These are phyloP conservation scores for Siniperca obscura DNA, from an alignment of 2,797 vertebrate genomes.

Conservation along the genomic window DNA sequence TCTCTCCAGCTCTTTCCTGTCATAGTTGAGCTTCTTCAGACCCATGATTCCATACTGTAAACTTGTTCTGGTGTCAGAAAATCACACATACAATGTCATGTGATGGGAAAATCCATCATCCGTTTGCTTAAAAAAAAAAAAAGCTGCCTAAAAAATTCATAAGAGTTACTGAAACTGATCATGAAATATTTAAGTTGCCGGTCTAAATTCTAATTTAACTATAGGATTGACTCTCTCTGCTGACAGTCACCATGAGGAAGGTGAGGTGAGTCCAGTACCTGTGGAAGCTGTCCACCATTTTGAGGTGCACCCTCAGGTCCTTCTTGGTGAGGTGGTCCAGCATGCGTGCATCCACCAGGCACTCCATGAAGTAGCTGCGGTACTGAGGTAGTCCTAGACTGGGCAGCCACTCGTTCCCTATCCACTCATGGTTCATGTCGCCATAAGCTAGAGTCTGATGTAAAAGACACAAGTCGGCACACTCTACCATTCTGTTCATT, in stretches of 20 bases:
- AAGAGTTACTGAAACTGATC: not conserved
- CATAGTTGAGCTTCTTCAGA: constrained; percentile 99
- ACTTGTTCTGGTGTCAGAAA: constrained; percentile 90
- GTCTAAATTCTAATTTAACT: not conserved
- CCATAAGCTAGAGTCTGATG: constrained; percentile 95
- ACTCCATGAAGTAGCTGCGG: constrained; percentile 99
- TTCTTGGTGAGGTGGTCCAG: constrained; percentile 99
- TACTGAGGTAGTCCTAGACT: constrained; percentile 98
- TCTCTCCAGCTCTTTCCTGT: constrained; percentile 97
- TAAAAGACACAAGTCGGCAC: not conserved
- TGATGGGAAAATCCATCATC: not conserved
- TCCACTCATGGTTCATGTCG: constrained; percentile 99
- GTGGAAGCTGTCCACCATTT: constrained; percentile 99
- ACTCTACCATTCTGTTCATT: not conserved
- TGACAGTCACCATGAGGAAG: not conserved
- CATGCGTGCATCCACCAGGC: constrained; percentile 98
- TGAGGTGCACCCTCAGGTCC: constrained; percentile 97
- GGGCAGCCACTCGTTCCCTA: constrained; percentile 98
- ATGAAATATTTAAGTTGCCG: not conserved
- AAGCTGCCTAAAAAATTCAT: not conserved
- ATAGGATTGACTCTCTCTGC: not conserved
- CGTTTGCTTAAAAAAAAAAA: not conserved
- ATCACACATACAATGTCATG: not conserved
- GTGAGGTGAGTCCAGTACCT: constrained; percentile 82
- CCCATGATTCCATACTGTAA: constrained; percentile 99